Conservation (phyloP, 2,888 invertebrate species). For the Pantelozetes paolii region DNA sequence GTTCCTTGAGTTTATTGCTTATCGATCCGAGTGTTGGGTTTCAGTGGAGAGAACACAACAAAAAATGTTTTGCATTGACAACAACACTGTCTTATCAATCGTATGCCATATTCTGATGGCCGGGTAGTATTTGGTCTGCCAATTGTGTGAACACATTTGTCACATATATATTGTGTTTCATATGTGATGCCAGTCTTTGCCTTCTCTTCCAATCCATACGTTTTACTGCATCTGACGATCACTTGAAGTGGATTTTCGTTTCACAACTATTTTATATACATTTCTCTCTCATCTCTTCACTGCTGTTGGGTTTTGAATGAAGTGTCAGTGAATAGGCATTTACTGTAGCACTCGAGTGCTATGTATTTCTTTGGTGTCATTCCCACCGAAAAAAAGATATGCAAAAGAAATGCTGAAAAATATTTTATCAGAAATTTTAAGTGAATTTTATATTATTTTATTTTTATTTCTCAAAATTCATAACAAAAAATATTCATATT, state of each 20-base stretch:
- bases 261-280: no score
- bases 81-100: constrained; percentile 4
- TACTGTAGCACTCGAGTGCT: background rate
- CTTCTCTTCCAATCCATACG: background rate
- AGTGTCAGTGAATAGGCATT: constrained; percentile 6
- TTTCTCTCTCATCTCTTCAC: background rate
- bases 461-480: no score
- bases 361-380: no score
- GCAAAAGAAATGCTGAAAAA: no score
- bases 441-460: no score
- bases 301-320: background rate
- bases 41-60: no score
- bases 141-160: constrained; percentile 13
- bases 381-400: no score
- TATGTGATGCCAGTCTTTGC: background rate
- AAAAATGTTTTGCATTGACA: no score
- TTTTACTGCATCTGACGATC: background rate
- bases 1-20: no score
- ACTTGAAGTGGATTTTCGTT: constrained; percentile 7
- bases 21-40: no score
- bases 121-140: background rate
- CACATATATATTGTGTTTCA: background rate
- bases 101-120: background rate
- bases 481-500: no score
- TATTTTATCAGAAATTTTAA: no score